Conservation (phyloP, 1,140 invertebrate species). For the Ceratina australensis region DNA sequence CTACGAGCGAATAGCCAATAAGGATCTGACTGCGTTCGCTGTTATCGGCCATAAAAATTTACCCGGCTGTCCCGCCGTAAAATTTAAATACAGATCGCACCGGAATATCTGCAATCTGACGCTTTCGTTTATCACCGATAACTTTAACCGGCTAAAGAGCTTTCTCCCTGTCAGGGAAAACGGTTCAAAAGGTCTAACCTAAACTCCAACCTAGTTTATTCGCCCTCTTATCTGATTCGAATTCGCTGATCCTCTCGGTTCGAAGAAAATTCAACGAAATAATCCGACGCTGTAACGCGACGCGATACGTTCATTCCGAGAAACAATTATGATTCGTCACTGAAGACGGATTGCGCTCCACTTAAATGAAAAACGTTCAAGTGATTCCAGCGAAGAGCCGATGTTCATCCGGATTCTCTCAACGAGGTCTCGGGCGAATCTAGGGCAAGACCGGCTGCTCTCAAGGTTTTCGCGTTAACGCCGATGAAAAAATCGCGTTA, state of each 20-base stretch:
- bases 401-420: no score
- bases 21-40: slow-evolving; percentile 15
- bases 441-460: background rate
- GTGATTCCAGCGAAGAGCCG: no score
- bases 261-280: background rate
- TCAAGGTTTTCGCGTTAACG: no score
- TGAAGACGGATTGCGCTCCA: no score
- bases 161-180: background rate
- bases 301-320: no score
- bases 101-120: background rate
- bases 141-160: background rate
- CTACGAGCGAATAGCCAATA: slow-evolving; percentile 37
- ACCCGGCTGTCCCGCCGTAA: background rate
- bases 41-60: slow-evolving; percentile 41
- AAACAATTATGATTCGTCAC: background rate
- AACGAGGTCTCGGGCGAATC: no score
- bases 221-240: background rate
- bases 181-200: background rate
- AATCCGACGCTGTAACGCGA: no score
- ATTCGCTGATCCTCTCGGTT: background rate
- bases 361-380: no score
- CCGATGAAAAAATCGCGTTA: background rate
- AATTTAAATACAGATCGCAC: slow-evolving; percentile 34
- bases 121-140: slow-evolving; percentile 26
- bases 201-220: background rate